These are phyloP conservation scores for Hirtodrosophila alboralis DNA, from an alignment of 2,888 invertebrate genomes.

Conservation along the genomic window DNA sequence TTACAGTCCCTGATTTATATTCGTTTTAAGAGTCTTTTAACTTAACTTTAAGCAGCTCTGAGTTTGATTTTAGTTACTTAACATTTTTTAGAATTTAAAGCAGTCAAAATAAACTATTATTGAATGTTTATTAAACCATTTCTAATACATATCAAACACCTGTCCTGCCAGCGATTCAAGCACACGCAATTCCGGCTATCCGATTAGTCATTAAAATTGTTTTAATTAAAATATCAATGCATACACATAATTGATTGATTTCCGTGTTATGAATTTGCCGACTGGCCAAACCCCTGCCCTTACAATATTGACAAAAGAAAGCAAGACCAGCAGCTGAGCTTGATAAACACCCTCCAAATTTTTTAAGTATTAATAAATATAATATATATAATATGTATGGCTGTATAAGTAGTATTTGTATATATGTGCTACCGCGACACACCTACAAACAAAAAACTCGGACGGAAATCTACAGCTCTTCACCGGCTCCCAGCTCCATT, in stretches of 20 bases:
- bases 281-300: slow-evolving; percentile 16
- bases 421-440: slow-evolving; percentile 42
- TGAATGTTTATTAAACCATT: no score
- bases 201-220: slow-evolving; percentile 34
- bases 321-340: slow-evolving; percentile 50
- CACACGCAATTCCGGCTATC: slow-evolving; percentile 27
- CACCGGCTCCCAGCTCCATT: slow-evolving; percentile 3
- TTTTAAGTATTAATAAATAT: slow-evolving; percentile 32
- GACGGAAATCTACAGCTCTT: slow-evolving; percentile 33
- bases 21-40: no score
- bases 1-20: no score
- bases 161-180: slow-evolving; percentile 11
- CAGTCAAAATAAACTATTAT: no score
- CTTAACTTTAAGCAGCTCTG: no score
- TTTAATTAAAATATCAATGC: slow-evolving; percentile 5
- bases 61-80: no score
- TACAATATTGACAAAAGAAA: slow-evolving; percentile 56
- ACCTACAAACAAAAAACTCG: slow-evolving; percentile 47
- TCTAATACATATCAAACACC: background rate
- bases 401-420: slow-evolving; percentile 9
- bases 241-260: slow-evolving; percentile 47
- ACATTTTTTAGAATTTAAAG: no score
- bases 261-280: slow-evolving; percentile 50
- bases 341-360: slow-evolving; percentile 44
- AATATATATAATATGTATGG: slow-evolving; percentile 12